Conservation (phyloP, 2,113 vertebrate genomes). For the Rhodinocichla rosea region DNA sequence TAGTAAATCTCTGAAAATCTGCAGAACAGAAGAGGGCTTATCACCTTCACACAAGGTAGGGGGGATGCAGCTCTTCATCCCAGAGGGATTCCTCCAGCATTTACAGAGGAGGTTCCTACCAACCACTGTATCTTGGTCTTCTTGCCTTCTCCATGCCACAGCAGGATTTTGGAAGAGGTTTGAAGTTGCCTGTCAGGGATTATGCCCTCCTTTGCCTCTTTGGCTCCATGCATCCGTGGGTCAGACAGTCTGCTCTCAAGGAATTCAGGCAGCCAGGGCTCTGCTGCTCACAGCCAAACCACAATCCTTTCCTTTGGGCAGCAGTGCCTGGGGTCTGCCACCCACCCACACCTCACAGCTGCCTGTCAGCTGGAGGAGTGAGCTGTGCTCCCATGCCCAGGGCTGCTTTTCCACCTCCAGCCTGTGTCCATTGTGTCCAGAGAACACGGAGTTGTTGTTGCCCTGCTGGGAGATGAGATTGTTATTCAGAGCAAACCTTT, state of each 20-base stretch:
- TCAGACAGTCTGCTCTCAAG: neutral
- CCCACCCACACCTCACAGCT: neutral
- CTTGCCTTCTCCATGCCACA: neutral
- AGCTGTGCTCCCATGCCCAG: neutral
- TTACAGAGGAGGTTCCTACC: neutral
- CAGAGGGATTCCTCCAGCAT: neutral
- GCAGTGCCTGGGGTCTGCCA: neutral
- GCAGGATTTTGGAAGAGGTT: neutral
- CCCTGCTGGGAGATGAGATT: neutral
- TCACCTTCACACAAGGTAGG: neutral
- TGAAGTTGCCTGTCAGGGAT: neutral
- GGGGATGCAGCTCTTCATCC: neutral
- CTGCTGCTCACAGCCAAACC: neutral
- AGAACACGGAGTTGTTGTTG: neutral
- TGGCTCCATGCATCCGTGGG: neutral
- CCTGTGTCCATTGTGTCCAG: accelerated
- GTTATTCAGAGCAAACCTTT: neutral
- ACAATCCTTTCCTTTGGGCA: neutral
- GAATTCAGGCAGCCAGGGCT: neutral
- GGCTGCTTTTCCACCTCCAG: neutral
- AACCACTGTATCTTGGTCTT: neutral
- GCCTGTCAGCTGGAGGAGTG: neutral
- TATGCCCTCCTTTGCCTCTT: neutral
- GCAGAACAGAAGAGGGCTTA: constrained; percentile 2
- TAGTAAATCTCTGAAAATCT: constrained; percentile 47